phyloP scores from a whole-genome alignment of 2,888 invertebrate genomes.

The Tetramorium bicarinatum region DNA sequence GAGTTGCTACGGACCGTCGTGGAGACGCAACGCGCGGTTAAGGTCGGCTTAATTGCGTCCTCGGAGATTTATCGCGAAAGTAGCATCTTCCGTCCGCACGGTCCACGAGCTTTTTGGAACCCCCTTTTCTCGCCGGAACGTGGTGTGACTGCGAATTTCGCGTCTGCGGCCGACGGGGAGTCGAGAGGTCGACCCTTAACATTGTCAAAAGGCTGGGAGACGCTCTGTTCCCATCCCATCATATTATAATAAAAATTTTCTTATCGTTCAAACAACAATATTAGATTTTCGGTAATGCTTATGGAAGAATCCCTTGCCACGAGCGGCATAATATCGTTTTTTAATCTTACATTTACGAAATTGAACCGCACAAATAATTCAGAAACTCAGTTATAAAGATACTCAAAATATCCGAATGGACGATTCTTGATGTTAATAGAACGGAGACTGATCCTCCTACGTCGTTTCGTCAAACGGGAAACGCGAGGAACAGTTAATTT shows the following conservation, averaged over 20 bases:
- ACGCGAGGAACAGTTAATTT: constrained; percentile 49
- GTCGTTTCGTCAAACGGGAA: constrained; percentile 12
- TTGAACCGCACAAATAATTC: not conserved
- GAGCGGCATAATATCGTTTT: not conserved
- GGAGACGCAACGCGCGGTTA: constrained; percentile 16
- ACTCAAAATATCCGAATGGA: not conserved
- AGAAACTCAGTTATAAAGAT: not conserved
- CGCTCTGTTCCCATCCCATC: not conserved
- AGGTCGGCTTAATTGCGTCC: constrained; percentile 56
- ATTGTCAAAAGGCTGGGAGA: not conserved
- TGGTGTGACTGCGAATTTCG: constrained; percentile 40
- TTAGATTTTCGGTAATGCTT: not conserved
- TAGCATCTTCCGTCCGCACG: constrained; percentile 15
- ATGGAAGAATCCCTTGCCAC: not conserved
- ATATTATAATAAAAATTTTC: not conserved
- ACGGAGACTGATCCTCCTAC: not conserved
- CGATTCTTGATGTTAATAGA: not conserved
- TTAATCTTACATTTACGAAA: not conserved
- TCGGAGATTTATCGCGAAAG: constrained; percentile 58
- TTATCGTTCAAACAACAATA: not conserved
- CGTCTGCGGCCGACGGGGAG: not conserved
- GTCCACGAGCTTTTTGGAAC: not conserved
- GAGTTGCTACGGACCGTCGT: not conserved
- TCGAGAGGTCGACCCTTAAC: not conserved
- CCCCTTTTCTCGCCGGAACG: not conserved